These are phyloP conservation scores for Herpetotheres cachinnans DNA, from an alignment of 2,113 vertebrate species.

Conservation along the genomic window DNA sequence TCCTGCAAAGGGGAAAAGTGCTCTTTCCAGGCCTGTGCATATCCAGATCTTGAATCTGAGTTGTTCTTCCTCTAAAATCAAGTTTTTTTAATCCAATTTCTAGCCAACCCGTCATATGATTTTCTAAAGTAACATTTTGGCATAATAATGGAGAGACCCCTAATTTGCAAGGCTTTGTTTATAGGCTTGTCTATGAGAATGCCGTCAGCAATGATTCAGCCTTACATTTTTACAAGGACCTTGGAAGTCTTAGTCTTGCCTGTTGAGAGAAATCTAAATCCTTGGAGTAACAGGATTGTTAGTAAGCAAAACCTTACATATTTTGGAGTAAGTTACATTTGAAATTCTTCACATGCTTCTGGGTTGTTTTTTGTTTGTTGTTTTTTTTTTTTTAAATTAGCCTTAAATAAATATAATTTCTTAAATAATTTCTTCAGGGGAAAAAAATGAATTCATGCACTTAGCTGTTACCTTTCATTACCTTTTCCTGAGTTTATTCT, in stretches of 20 bases:
- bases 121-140: not conserved
- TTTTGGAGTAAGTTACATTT: not conserved
- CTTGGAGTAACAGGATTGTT: not conserved
- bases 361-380: not conserved
- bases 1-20: not conserved
- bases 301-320: not conserved
- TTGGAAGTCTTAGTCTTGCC: not conserved
- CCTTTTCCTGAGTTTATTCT: not conserved
- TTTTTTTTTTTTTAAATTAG: not conserved
- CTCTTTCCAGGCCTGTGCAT: not conserved
- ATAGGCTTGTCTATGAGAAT: not conserved
- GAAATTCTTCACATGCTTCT: not conserved
- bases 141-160: not conserved
- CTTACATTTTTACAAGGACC: not conserved
- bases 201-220: not conserved
- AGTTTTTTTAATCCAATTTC: not conserved
- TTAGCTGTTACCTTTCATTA: not conserved
- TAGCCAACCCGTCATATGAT: not conserved
- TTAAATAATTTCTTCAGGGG: not conserved
- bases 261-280: not conserved
- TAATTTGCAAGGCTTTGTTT: not conserved
- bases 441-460: not conserved
- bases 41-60: not conserved
- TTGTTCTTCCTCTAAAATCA: not conserved
- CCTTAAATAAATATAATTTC: not conserved